Percentiles rank a stretch among this genome's conserved stretches.
These are phyloP conservation scores for Dasyurus viverrinus DNA, from an alignment of 2,113 vertebrate species.

Conservation along the genomic window DNA sequence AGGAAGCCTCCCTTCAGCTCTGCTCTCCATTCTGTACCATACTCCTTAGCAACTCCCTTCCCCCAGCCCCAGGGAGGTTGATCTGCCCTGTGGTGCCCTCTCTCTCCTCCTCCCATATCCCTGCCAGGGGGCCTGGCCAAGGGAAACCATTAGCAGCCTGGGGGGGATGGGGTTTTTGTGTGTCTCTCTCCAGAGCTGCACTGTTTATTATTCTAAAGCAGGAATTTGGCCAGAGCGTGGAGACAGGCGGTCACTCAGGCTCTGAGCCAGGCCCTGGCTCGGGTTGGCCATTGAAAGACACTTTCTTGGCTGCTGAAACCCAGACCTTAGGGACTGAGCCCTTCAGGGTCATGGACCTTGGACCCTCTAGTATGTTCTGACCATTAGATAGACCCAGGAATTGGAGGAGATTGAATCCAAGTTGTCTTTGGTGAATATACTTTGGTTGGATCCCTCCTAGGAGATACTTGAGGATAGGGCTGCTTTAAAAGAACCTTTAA, in stretches of 20 bases:
- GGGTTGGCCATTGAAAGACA: slow-evolving; percentile 53
- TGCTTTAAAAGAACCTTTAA: background rate
- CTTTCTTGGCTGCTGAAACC: slow-evolving; percentile 27
- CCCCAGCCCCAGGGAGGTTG: slow-evolving; percentile 43
- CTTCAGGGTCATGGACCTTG: background rate
- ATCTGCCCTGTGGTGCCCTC: slow-evolving; percentile 60
- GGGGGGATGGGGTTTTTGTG: slow-evolving; percentile 71
- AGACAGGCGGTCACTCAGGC: slow-evolving; percentile 77
- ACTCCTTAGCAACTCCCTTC: background rate
- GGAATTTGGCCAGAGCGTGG: slow-evolving; percentile 82
- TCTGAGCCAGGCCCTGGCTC: slow-evolving; percentile 56
- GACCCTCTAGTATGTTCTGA: background rate
- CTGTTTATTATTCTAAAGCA: slow-evolving; percentile 87
- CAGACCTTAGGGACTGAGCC: slow-evolving; percentile 41
- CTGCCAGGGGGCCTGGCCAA: slow-evolving; percentile 71
- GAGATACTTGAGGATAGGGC: background rate
- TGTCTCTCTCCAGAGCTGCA: slow-evolving; percentile 68
- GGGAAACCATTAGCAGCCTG: slow-evolving; percentile 71
- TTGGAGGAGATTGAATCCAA: background rate
- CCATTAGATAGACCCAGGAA: slow-evolving; percentile 28
- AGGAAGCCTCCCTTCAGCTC: background rate
- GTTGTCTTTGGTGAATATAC: background rate
- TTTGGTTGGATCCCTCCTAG: slow-evolving; percentile 19
- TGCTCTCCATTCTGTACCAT: background rate
- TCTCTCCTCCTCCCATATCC: slow-evolving; percentile 58